Base-by-base conservation (phyloP, 2,888 invertebrate genomes). In the Scaptodrosophila latifasciaeformis region DNA sequence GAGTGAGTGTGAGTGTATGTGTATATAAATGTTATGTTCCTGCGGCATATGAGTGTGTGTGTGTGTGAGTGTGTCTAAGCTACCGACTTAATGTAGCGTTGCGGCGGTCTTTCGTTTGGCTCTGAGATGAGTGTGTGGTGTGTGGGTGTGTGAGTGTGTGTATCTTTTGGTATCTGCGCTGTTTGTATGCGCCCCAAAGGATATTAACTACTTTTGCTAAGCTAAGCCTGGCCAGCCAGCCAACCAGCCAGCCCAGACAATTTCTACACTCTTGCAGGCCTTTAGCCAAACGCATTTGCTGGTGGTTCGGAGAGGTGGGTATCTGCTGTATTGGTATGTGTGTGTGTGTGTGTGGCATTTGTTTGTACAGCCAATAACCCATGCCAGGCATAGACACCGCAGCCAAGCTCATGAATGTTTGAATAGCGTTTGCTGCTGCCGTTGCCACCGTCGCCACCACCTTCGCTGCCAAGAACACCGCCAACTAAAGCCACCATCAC, bases 381-480 rank as follows among this genome's bases (percentile, higher is more conserved):
- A 55, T 54, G 54, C 48, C 45, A 34, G 17, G 34, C 30, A 24
- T 9, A 47, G 49, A 29, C 45, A 49, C 44, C 45, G 44, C 43
- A 43, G 49, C 54, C 54, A 46, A 51, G 50, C 66, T 76, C 74
- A 74, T 76, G 69, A 79, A 76, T 76, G 77, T 79, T 76, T 79
- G 63, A 76, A 61, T 62, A 76, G 61, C 27, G 50, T 46, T 45
- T 51, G 54, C 46, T 58, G 57, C 50, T 54, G 65, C 58, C 56
- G 59, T 54, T 34, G 29, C 45, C 17, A 17, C 9, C 17, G 35
- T 13, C 17, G 35, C 18, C 17, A 10, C 24, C 24, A 24, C 24
- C 37, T 13, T 17, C 34, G 34, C 34, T 37, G 13, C 15, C 37
- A 37, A n/a, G n/a, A n/a, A n/a, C n/a, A n/a, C n/a, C n/a, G n/a